Evolutionary conservation across 2,113 vertebrate genomes (phyloP).

Genomic region (Clarias magur): DNA sequence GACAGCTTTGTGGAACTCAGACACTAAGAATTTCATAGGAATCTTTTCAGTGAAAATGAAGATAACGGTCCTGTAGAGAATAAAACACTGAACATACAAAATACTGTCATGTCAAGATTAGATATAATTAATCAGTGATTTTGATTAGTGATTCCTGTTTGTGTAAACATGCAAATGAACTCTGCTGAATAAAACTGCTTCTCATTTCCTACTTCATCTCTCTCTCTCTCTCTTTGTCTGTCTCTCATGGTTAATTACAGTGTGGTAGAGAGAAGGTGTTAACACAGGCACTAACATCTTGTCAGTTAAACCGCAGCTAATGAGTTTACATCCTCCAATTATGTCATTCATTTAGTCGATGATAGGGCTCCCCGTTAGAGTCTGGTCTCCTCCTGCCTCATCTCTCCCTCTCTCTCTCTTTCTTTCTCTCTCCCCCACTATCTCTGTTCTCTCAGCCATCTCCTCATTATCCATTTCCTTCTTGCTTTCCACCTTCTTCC

Average conservation of each 20-base stretch:
- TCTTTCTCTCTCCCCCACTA: not conserved
- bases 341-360: constrained; percentile 46
- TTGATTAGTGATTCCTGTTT: constrained; percentile 24
- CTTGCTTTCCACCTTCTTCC: constrained; percentile 27
- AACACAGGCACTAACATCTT: constrained; percentile 49
- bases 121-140: not conserved
- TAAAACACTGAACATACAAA: constrained; percentile 12
- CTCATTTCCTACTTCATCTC: not conserved
- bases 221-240: constrained; percentile 8
- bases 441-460: constrained; percentile 23
- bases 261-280: constrained; percentile 56
- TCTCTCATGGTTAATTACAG: constrained; percentile 64
- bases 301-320: constrained; percentile 50
- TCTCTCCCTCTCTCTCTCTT: constrained; percentile 4
- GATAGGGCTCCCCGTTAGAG: constrained; percentile 38
- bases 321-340: constrained; percentile 50
- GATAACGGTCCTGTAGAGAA: not conserved
- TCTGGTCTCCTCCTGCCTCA: not conserved
- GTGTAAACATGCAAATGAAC: constrained; percentile 25
- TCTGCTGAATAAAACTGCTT: not conserved
- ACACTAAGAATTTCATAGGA: not conserved
- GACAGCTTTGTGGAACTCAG: not conserved
- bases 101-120: constrained; percentile 29
- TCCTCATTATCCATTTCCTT: constrained; percentile 40
- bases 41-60: not conserved